phyloP scores from a whole-genome alignment of 2,797 vertebrate genomes.

The Moxostoma hubbsi region DNA sequence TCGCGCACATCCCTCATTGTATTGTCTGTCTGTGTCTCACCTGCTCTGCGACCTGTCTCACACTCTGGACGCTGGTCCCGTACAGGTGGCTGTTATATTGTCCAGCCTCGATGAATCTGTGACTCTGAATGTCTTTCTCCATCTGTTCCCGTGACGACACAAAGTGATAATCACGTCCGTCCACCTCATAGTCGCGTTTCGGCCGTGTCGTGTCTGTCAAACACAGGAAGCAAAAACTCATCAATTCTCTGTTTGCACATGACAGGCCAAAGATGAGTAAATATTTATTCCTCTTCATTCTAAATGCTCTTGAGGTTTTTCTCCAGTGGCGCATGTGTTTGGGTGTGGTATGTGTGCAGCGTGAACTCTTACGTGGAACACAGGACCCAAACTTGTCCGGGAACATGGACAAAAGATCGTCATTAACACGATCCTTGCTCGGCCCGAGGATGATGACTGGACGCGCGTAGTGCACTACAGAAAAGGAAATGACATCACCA shows the following conservation, averaged over 20 bases:
- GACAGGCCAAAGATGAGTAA: too few species aligned
- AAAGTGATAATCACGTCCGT: conserved; percentile 91
- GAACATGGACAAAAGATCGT: conserved; percentile 89
- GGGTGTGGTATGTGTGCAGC: too few species aligned
- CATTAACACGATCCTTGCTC: conserved; percentile 89
- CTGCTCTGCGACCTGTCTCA: conserved; percentile 78
- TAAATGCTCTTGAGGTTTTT: too few species aligned
- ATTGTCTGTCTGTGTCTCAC: conserved; percentile 4
- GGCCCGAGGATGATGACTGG: conserved; percentile 91
- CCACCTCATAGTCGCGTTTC: conserved; percentile 87
- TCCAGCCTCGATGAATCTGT: conserved; percentile 92
- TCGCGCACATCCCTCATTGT: too few species aligned
- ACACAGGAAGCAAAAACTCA: background rate
- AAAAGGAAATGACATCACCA: conserved; percentile 25
- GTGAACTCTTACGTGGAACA: conserved; percentile 83
- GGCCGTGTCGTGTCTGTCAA: conserved; percentile 85
- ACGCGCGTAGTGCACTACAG: conserved; percentile 86
- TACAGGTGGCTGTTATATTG: conserved; percentile 60
- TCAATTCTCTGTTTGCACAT: too few species aligned
- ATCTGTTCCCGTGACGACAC: conserved; percentile 90
- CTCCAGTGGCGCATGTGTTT: background rate
- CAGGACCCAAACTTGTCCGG: conserved; percentile 92
- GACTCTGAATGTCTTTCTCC: conserved; percentile 91
- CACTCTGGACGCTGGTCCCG: conserved; percentile 60
- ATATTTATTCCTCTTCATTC: too few species aligned